Conservation (phyloP, 2,113 vertebrate genomes). For the Pagrus major region DNA sequence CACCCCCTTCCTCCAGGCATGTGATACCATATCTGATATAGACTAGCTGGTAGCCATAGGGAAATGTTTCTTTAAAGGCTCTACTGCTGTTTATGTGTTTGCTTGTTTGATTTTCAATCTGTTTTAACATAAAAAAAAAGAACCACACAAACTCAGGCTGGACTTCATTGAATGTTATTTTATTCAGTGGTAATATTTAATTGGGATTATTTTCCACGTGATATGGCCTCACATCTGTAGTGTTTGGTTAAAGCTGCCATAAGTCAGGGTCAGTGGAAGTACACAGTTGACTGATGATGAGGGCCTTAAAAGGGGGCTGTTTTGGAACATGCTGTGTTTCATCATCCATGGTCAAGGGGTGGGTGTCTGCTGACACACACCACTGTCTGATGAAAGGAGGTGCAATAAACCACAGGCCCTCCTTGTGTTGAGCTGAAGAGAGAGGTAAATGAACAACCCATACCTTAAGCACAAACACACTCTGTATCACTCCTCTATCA, state of each 20-base stretch:
- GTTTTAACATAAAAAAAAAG: not conserved
- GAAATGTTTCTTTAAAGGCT: not conserved
- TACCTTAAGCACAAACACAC: not conserved
- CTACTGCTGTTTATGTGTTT: not conserved
- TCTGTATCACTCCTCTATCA: conserved; percentile 13
- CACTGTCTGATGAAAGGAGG: conserved; percentile 49
- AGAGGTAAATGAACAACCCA: conserved; percentile 61
- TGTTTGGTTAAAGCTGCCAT: conserved; percentile 20
- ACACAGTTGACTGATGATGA: conserved; percentile 41
- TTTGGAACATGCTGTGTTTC: conserved; percentile 59
- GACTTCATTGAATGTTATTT: too few species aligned
- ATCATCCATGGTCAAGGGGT: conserved; percentile 63
- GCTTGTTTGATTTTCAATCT: not conserved
- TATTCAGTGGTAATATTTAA: too few species aligned
- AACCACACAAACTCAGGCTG: not conserved
- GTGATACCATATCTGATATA: conserved; percentile 71
- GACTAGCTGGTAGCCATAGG: conserved; percentile 11
- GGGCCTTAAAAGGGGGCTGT: conserved; percentile 13
- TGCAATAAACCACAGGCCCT: conserved; percentile 27
- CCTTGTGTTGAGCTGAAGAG: conserved; percentile 18
- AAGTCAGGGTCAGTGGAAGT: conserved; percentile 28
- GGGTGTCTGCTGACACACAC: conserved; percentile 31
- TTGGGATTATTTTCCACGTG: not conserved
- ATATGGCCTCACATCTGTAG: not conserved
- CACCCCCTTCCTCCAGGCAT: conserved; percentile 44